Evolutionary conservation across 2,113 vertebrate species (phyloP), one percentile per base, ranked within the genome.

Genomic region (Peromyscus polionotus): DNA sequence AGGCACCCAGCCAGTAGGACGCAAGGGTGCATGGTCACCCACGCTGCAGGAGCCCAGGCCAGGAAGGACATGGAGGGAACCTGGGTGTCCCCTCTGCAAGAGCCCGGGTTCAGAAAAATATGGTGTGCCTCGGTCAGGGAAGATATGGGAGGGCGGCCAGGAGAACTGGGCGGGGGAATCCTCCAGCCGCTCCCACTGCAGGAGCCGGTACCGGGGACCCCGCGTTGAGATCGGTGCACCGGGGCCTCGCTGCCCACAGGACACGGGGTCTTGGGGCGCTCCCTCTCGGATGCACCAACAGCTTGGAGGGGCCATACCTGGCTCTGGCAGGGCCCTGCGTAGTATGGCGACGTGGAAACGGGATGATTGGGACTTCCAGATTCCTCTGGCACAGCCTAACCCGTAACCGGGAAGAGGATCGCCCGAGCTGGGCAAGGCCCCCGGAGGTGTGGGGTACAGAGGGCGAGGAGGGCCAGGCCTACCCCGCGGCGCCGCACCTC

Each of bases 381-480:
- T 88, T 77, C 48, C 20, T 22, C 16, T 4, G 88, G 61, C n/a
- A 31, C 65, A 92, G 83, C 75, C 92, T 67, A 73, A 79, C 80
- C 42, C 39, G n/a, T 70, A 31, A 6, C 54, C 1, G 84, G 87
- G 85, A 42, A 72, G 80, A 85, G 70, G 84, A 88, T 45, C 83
- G 39, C 77, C 3, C 10, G 87, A 36, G 36, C 0, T 57, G 95
- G 88, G 61, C n/a, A 80, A 87, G 75, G 57, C 73, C 0, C 48
- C 28, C 13, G 31, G 93, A 61, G 90, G 92, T 67, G 87, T 76
- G 80, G 79, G 93, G 80, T 86, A 88, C 48, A 26, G 72, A 89
- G 80, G 63, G 91, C 4, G 81, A 39, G 4, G 2, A 10, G 91
- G 90, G 97, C 97, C 95, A 81, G 22, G 45, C 90, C 86, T 91